Percentiles rank a stretch among this genome's conserved stretches.
These are phyloP conservation scores for Dendrocopos noguchii DNA, from an alignment of 2,113 vertebrate genomes.

Conservation along the genomic window DNA sequence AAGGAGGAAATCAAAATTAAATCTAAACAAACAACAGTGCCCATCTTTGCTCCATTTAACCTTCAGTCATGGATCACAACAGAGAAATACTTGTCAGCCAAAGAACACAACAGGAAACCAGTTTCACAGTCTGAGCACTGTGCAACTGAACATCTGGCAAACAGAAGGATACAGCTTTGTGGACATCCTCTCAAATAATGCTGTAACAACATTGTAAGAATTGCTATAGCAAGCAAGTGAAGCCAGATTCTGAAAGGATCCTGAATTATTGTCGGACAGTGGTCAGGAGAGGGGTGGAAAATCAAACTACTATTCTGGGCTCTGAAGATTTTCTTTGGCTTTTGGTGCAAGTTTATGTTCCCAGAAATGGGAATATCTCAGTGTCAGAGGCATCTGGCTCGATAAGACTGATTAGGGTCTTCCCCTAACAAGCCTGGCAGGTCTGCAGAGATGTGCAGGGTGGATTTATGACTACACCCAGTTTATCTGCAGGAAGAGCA, in stretches of 20 bases:
- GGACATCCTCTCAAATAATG: background rate
- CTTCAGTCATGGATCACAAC: background rate
- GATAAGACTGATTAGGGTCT: background rate
- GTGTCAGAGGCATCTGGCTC: background rate
- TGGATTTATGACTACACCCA: background rate
- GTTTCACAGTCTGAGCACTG: background rate
- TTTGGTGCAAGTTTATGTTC: background rate
- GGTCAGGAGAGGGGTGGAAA: background rate
- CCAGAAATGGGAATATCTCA: background rate
- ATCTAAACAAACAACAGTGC: background rate
- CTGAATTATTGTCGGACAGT: background rate
- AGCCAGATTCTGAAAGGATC: background rate
- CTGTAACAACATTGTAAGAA: background rate
- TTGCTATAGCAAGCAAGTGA: background rate
- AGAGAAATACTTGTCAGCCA: background rate
- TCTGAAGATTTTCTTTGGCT: background rate
- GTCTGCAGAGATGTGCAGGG: background rate
- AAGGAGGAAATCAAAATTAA: background rate
- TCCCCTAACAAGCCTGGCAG: background rate
- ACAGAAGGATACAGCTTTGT: background rate
- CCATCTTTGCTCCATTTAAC: background rate
- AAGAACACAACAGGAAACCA: background rate
- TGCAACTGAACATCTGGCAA: background rate
- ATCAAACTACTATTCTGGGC: background rate
- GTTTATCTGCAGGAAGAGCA: background rate